Base-by-base conservation (phyloP, 1,140 invertebrate genomes). In the Homarus americanus region DNA sequence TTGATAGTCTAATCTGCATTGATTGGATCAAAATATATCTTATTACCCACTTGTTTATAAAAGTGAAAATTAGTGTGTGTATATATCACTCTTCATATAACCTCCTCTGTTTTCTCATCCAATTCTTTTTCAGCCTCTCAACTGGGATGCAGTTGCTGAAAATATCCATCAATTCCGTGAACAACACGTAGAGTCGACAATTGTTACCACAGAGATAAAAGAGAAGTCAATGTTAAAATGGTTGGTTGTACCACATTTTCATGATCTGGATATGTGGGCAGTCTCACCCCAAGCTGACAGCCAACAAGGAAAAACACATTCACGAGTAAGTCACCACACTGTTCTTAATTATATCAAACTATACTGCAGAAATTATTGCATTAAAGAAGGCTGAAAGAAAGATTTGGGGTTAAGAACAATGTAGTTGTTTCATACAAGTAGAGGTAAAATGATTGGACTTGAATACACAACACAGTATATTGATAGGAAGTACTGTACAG, bases 171-270 rank as follows among this genome's bases (percentile, higher is more conserved):
- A 69, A 32, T 34, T 69, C n/a, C 63, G 63, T 69, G 63, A 69
- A 28, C 63, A 69, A 28, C 9, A 69, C 24, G 32, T 69, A 10
- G 28, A 32, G 9, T 4, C 7, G 12, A 10, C n/a, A 69, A 69
- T 69, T 32, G n/a, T 69, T 9, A 69, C 5, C n/a, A 69, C 17
- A 32, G 63, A 69, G 32, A 69, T 69, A 24, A 28, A 69, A 28
- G 63, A 69, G 28, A 69, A 69, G n/a, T 17, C n/a, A 69, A 69
- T 69, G 63, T 28, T 69, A 32, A 69, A 69, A 69, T 69, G 63
- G 63, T 28, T 69, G 28, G 12, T 32, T 32, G 32, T 32, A 24
- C 63, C 28, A 32, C 63, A 69, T 69, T 69, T 69, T 12, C n/a
- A 32, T 32, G 28, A 4, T 32, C 32, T 32, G 28, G n/a, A 69